Evolutionary conservation across 2,888 invertebrate species (phyloP).

Genomic region (Pomacea canaliculata): DNA sequence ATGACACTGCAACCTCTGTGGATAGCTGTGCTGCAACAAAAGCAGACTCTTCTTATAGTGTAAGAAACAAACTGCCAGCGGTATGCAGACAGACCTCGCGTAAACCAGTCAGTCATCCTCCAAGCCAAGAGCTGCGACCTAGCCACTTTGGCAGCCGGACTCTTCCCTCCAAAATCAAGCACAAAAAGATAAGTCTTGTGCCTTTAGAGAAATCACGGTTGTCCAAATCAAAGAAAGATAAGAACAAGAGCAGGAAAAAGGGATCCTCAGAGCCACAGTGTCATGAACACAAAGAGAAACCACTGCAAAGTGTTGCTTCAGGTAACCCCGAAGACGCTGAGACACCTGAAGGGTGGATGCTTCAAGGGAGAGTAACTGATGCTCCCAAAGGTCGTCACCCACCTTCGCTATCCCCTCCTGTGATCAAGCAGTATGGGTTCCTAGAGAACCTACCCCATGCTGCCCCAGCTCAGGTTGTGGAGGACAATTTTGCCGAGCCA

Average conservation of each 20-base stretch:
- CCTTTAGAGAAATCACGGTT: conserved; percentile 17
- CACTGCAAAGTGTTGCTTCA: too few species aligned
- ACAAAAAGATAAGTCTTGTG: conserved; percentile 14
- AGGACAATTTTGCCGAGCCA: neutral
- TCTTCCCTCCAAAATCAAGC: conserved; percentile 18
- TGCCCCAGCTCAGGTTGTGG: neutral
- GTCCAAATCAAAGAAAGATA: conserved; percentile 19
- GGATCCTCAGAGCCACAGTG: neutral
- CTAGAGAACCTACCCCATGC: conserved; percentile 3
- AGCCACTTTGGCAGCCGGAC: neutral
- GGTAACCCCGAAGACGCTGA: too few species aligned
- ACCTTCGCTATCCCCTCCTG: too few species aligned
- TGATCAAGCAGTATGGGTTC: conserved; percentile 23
- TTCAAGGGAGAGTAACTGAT: too few species aligned
- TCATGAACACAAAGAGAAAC: neutral
- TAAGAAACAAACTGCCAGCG: neutral
- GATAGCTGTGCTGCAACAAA: neutral
- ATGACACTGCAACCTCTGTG: neutral
- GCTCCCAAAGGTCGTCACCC: too few species aligned
- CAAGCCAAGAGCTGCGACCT: conserved; percentile 21
- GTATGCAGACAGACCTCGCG: conserved; percentile 1
- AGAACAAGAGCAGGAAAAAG: conserved; percentile 12
- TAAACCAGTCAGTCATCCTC: conserved; percentile 14
- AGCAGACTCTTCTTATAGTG: neutral
- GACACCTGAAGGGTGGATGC: too few species aligned